phyloP scores from a whole-genome alignment of 2,888 invertebrate species.

The Amphimallon solstitiale region DNA sequence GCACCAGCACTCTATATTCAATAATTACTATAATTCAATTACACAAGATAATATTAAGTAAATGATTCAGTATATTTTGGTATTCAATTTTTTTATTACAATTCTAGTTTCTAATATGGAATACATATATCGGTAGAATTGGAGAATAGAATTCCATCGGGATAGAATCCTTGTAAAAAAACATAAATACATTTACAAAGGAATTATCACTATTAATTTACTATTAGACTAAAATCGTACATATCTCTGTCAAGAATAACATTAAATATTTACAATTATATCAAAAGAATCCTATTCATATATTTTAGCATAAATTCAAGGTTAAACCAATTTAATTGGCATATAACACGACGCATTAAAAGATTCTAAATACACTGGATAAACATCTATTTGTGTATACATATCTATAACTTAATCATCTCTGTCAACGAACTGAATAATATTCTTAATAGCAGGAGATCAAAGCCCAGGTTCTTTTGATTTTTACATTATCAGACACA shows the following conservation, averaged over 20 bases:
- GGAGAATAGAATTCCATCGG: no score
- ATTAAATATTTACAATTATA: slow-evolving; percentile 30
- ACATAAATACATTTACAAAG: no score
- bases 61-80: no score
- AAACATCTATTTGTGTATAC: background rate
- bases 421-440: slow-evolving; percentile 10
- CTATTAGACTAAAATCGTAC: no score
- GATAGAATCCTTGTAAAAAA: no score
- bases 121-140: no score
- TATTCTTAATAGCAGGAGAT: background rate
- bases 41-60: no score
- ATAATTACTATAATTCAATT: no score
- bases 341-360: slow-evolving; percentile 10
- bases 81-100: no score
- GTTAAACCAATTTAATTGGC: slow-evolving; percentile 8
- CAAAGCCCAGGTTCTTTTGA: background rate
- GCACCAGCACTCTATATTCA: no score
- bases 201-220: no score
- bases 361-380: background rate
- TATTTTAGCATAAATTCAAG: slow-evolving; percentile 15
- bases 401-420: slow-evolving; percentile 21
- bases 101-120: background rate
- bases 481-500: background rate
- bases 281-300: slow-evolving; percentile 22
- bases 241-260: background rate